Evolutionary conservation across 2,888 invertebrate genomes (phyloP), one percentile per base, ranked within the genome.

Genomic region (Drosophila demipolita): DNA sequence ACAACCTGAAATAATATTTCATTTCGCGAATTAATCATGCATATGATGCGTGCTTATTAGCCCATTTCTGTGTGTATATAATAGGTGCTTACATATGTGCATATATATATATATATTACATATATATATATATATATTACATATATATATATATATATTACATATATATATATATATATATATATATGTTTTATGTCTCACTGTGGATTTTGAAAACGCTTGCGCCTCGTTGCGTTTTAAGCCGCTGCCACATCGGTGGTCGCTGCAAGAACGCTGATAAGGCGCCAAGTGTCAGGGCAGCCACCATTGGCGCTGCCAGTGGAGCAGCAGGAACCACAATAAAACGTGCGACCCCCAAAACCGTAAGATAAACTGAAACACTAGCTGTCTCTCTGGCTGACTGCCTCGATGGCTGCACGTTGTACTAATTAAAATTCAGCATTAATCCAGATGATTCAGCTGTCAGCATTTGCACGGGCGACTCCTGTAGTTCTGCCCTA

Each of bases 371-470:
- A 73, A 73, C 78, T 69, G 72, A 33, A 61, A 60, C 53, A 61
- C 57, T 71, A 53, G 3, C 17, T 45, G 45, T 6, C 42, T 57
- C 36, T 11, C 36, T 57, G 45, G 23, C 49, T 53, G 65, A 3
- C 35, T 59, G 65, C 20, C 71, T 55, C 36, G 33, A 3, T 45
- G 48, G 55, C 66, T 66, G 75, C 72, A 78, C 80, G 85, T 85
- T 82, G 83, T 83, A 85, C 83, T 91, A 90, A 90, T 91, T 90
- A 90, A 90, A 90, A 90, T 90, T 90, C 90, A 82, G 83, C 83
- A 90, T 82, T 89, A 91, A 90, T 89, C 91, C 91, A 82, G 85
- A 89, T 89, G 91, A 90, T 89, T 90, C 90, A 88, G 89, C 91
- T 85, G 78, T 83, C 89, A 87, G 73, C 82, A 75, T 70, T 67